Percentiles rank a stretch among this genome's conserved stretches.
phyloP scores from a whole-genome alignment of 2,888 invertebrate genomes.

The Peribatodes rhomboidaria region DNA sequence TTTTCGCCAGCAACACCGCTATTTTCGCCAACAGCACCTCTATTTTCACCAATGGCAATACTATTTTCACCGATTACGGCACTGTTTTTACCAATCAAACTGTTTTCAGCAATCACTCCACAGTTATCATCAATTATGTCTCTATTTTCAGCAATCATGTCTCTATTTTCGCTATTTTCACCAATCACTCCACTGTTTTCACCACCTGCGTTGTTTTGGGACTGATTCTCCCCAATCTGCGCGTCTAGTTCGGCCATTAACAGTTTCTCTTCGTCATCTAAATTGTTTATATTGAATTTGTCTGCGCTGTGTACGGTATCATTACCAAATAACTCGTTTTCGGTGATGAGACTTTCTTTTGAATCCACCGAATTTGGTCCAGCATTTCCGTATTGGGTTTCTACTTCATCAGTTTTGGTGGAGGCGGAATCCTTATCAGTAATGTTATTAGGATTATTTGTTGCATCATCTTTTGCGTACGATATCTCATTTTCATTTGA shows the following conservation, averaged over 20 bases:
- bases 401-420: constrained; percentile 3
- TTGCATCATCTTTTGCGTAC: constrained; percentile 1
- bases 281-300: constrained; percentile 47
- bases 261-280: constrained; percentile 57
- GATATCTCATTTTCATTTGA: background rate
- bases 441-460: constrained; percentile 2
- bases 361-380: constrained; percentile 7
- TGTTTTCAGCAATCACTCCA: no score
- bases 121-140: no score
- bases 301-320: constrained; percentile 22
- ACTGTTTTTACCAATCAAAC: constrained; percentile 22
- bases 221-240: constrained; percentile 52
- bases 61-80: constrained; percentile 15
- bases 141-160: constrained; percentile 36
- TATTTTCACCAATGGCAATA: constrained; percentile 5
- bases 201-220: background rate
- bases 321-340: background rate
- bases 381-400: background rate
- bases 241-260: constrained; percentile 59
- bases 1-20: constrained; percentile 32
- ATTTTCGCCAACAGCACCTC: background rate
- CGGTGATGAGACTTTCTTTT: constrained; percentile 2
- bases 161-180: constrained; percentile 10
- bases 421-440: background rate
- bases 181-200: background rate